Evolutionary conservation across 2,113 vertebrate genomes (phyloP), one percentile per base, ranked within the genome.

Genomic region (Haliaeetus leucogaster): DNA sequence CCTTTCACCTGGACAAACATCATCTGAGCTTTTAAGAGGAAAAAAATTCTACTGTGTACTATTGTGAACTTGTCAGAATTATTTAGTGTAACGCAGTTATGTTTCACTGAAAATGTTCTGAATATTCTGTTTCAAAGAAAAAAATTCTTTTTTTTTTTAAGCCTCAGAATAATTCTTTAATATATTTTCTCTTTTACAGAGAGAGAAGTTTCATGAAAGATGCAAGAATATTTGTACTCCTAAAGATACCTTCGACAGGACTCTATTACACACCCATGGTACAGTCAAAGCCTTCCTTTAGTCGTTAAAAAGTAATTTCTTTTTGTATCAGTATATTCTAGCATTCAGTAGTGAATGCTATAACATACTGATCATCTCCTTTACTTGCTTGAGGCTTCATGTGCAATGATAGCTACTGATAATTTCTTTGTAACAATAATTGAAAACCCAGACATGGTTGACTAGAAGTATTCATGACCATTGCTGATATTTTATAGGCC

Each of bases 191-290:
- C 58, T 97, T 97, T 97, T 94, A 76, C 97, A 99, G 99, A 99
- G 98, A 97, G 99, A 99, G 97, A 99, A 98, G 96, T 98, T 99
- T 98, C 99, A 99, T 66, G 99, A 99, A 85, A 99, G 98, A 85
- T 99, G 98, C 98, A 99, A 99, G 98, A 98, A 92, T 76, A 98
- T 99, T 98, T 99, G 98, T 98, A 98, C 98, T 83, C 97, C 98
- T 96, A 99, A 99, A 98, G 99, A 99, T 86, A 98, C 98, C 43
- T 98, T 98, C 58, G 98, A 99, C 61, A 97, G 98, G 32, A 98
- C 98, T 65, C 96, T 98, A 73, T 98, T 98, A 96, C 98, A 98
- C 93, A 99, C 98, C 95, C 98, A 99, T 29, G 99, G 99, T 99
- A 98, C 59, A 97, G 79, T 91, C 50, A 55, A 48, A 67, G 30